Evolutionary conservation across 2,888 invertebrate species (phyloP).

Genomic region (Nipponacmea schrenckii): DNA sequence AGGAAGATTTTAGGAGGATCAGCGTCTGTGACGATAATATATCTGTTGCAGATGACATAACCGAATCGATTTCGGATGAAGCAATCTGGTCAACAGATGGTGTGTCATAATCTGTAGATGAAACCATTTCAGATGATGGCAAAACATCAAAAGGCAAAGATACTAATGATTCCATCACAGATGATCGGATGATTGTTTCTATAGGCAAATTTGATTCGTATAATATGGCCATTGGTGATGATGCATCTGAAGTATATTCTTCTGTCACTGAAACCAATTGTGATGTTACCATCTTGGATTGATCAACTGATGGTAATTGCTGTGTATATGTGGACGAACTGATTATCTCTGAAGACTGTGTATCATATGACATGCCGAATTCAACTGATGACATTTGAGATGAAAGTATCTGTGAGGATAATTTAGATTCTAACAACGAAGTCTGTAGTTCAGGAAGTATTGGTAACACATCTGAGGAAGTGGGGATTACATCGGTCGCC

Average conservation of each 20-base stretch:
- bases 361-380: background rate
- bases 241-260: too few species aligned
- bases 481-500: too few species aligned
- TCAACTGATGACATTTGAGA: too few species aligned
- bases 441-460: background rate
- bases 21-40: background rate
- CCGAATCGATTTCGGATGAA: background rate
- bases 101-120: too few species aligned
- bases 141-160: background rate
- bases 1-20: background rate
- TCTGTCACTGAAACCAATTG: background rate
- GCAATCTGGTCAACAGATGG: background rate
- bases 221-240: too few species aligned
- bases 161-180: background rate
- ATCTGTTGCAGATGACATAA: background rate
- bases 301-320: too few species aligned
- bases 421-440: background rate
- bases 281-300: background rate
- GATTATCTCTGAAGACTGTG: background rate
- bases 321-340: too few species aligned
- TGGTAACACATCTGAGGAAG: too few species aligned
- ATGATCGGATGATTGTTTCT: background rate
- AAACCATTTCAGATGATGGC: background rate
- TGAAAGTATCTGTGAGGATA: background rate
- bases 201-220: background rate